Evolutionary conservation across 2,888 invertebrate genomes (phyloP).

Genomic region (Lithosia quadra): DNA sequence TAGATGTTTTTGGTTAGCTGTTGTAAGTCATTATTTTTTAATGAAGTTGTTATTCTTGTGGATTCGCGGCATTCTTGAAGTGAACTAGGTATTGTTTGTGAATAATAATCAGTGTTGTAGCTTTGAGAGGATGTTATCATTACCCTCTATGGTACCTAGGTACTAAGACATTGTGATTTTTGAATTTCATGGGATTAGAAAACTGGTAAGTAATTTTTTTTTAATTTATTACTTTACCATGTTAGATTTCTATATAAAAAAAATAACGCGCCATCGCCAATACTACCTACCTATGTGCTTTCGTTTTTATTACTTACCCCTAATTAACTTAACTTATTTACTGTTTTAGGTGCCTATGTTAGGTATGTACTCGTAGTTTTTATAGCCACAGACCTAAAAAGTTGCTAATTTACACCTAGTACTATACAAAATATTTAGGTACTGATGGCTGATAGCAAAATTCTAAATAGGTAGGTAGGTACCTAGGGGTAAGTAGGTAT

Average conservation of each 20-base stretch:
- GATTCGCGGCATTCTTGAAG: constrained; percentile 71
- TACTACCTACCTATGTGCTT: no score
- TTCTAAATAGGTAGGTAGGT: no score
- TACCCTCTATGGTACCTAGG: constrained; percentile 63
- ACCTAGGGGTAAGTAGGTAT: no score
- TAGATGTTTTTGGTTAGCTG: constrained; percentile 20
- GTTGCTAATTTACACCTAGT: no score
- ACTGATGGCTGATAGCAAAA: background rate
- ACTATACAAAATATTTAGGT: no score
- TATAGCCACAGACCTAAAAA: no score
- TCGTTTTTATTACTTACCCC: no score
- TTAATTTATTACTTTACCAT: background rate
- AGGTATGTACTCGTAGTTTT: no score
- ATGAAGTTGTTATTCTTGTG: constrained; percentile 42
- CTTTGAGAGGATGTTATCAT: constrained; percentile 78
- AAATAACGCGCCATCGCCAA: constrained; percentile 6
- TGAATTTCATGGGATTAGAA: constrained; percentile 79
- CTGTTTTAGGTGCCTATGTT: no score
- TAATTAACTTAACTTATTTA: background rate
- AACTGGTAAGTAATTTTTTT: constrained; percentile 73
- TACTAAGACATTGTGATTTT: constrained; percentile 68
- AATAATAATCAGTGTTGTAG: constrained; percentile 69
- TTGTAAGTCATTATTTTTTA: constrained; percentile 26
- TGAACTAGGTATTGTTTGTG: constrained; percentile 73
- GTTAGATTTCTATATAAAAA: background rate